Evolutionary conservation across 1,140 invertebrate genomes (phyloP), one percentile per base, ranked within the genome.

Genomic region (Aphelenchoides avenae): DNA sequence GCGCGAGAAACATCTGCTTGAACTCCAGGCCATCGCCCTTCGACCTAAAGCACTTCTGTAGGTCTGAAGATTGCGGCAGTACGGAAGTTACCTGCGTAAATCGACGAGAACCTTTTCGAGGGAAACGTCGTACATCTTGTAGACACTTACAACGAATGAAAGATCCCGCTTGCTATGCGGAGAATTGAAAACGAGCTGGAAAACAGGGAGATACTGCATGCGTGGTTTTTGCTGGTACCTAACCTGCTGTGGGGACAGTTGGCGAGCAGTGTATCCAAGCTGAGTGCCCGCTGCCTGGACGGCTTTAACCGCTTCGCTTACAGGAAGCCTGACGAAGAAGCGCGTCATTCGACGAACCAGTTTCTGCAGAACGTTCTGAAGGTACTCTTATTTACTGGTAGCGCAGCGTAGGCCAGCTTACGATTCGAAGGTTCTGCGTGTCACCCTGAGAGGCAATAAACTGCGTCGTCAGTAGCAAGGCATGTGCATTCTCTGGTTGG

Each of bases 301-400:
- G 11, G 13, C 18, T 11, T 26, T 36, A 6, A 61, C 5, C 13
- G 44, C 50, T 22, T 64, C 37, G 5, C 31, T 18, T 2, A 56
- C 20, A 33, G 15, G 13, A 2, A 57, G 33, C n/a, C 24, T 33
- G n/a, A 65, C 61, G 33, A 49, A 66, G 60, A 61, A 61, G 4
- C 59, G 9, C 5, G 59, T 61, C 61, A 61, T 61, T 13, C 59
- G 59, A 7, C 59, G 59, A 13, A 61, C 59, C 13, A 61, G 18
- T 6, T 15, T 22, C 26, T 61, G 61, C 11, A 61, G 18, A 6
- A 24, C 34, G 47, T 61, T 36, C 48, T 61, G 44, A 5, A 61
- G 59, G 26, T 22, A 3, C 2, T 27, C 27, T 13, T 18, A 36
- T 36, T n/a, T n/a, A 13, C 13, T 13, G 18, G 13, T 36, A 36